A percentile compares a stretch with the other conserved stretches of the same genome.
These are phyloP conservation scores for Silurus glanis DNA, from an alignment of 2,113 vertebrate genomes.

Conservation along the genomic window DNA sequence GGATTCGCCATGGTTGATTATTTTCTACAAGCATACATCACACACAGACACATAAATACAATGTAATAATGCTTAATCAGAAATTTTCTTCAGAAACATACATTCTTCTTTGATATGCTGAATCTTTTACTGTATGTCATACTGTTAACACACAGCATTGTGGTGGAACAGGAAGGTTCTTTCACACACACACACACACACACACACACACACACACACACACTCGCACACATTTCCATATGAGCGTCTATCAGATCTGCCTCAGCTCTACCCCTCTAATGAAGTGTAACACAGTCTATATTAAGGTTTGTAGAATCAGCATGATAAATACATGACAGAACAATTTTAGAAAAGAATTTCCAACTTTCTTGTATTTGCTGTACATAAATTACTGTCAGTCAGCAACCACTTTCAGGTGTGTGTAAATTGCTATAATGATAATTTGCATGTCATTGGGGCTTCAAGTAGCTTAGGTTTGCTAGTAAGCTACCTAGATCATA, in stretches of 20 bases:
- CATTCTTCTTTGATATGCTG: too few species aligned
- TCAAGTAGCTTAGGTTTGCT: background rate
- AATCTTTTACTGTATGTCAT: too few species aligned
- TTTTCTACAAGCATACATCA: too few species aligned
- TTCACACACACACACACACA: background rate
- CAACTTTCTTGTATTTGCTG: too few species aligned
- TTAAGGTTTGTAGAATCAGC: background rate
- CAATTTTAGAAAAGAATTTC: background rate
- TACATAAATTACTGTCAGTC: background rate
- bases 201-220: too few species aligned
- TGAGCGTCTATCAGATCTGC: background rate
- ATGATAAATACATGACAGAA: background rate
- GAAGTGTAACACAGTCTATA: background rate
- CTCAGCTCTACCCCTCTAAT: background rate
- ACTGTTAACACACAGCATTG: too few species aligned
- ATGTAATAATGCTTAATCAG: too few species aligned
- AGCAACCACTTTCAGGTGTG: background rate
- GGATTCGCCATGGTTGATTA: too few species aligned
- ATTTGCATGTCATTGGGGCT: background rate
- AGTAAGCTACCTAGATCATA: too few species aligned
- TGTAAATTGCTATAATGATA: background rate
- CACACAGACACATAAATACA: too few species aligned
- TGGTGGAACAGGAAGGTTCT: background rate
- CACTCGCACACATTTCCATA: background rate
- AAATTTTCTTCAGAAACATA: too few species aligned